Base-by-base conservation (phyloP, 2,888 invertebrate genomes). In the Phoronis australis region DNA sequence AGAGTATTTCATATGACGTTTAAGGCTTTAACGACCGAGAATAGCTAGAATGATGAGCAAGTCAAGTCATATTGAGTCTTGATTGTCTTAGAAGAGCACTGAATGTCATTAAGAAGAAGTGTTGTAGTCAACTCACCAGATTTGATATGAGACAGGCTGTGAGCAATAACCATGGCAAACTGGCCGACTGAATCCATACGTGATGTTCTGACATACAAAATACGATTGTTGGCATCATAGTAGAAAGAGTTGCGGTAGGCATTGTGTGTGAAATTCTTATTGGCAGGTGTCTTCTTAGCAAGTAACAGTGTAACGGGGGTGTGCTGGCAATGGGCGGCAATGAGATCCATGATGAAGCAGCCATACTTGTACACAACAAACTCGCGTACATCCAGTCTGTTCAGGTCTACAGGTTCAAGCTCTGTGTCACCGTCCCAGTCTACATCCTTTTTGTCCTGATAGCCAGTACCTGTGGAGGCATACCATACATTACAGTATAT, bases 281-380 rank as follows among this genome's bases (percentile, higher is more conserved):
- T 73, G 26, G 69, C 58, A 38, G 74, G 73, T 21, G 73, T 66
- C 53, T 66, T 66, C 45, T 71, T 66, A 1, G 74, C 74, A 18
- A 73, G 59, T n/a, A 74, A 62, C 25, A 74, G 55, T 2, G 67
- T 73, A 35, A 72, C 58, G 21, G 71, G 71, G 21, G 57, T 47
- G 41, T 71, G 72, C 37, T 63, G 62, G 54, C 71, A 72, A 41
- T 69, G 71, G 15, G 60, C 55, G 1, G 64, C 55, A 9, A 73
- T 55, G 44, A 73, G 58, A 40, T 71, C 67, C 4, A 61, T 59
- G 2, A 72, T 62, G 57, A 70, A 72, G 51, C 66, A 68, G 24
- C 72, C 73, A 57, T 71, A 74, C 59, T 72, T 74, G 62, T 74
- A 73, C 40, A 74, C 63, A 27, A 74, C 67, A 47, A 74, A 73